Base-by-base conservation (phyloP, 2,113 vertebrate genomes). In the Alethe diademata region DNA sequence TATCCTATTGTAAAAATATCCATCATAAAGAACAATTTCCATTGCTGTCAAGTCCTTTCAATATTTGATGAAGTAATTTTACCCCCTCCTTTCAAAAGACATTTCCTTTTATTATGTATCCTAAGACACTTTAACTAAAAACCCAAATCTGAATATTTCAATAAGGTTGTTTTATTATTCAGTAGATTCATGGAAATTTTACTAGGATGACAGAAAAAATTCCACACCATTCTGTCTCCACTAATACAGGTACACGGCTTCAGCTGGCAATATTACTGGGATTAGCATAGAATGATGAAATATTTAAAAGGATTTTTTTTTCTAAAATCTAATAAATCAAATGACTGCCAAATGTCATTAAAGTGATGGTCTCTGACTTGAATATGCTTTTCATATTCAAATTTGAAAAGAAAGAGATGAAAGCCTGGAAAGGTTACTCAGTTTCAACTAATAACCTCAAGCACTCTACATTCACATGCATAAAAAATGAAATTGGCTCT, bases 281-380 rank as follows among this genome's bases (percentile, higher is more conserved):
- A 99, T 99, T 99, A 99, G 99, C 98, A 98, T 98, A 98, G 98
- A 98, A 98, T 99, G 98, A 99, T 99, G 98, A 99, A 99, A 99
- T 99, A 99, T 99, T 99, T 99, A 99, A 99, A 99, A 98, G 98
- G 98, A 98, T 97, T 98, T 98, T 97, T 97, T 98, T 98, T 98
- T 98, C 98, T 98, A 99, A 99, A 99, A 99, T 98, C 98, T 98
- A 99, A 99, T 99, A 99, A 99, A 99, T 99, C 99, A 99, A 99
- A 99, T 99, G 99, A 99, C 99, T 99, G 99, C 99, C 99, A 99
- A 99, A 99, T 99, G 98, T 99, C 99, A 99, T 99, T 99, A 99
- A 98, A 99, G 98, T 99, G 99, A 99, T 98, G 98, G 98, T 99
- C 98, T 99, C 99, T 98, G 98, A 99, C 98, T 99, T 98, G 97